Evolutionary conservation across 2,797 vertebrate genomes (phyloP), one percentile per base, ranked within the genome.

Genomic region (Eutrigla gurnardus): DNA sequence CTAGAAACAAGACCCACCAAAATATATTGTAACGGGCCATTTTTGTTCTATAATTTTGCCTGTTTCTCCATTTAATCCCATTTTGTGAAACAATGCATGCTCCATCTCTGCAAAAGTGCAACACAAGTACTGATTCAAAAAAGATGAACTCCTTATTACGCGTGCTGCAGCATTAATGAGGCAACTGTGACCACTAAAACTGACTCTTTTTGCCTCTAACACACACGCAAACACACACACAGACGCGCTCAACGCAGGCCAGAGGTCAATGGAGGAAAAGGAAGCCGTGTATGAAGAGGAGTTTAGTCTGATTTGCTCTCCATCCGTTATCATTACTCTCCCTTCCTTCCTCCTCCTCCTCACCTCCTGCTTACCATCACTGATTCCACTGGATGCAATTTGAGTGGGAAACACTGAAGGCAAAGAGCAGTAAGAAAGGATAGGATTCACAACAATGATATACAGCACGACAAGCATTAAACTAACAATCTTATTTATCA

Each of bases 241-340:
- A 66, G 6, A 58, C 49, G 53, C 60, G 45, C 52, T 32, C 6
- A 42, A 11, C 53, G 36, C 17, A 67, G 62, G 61, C 61, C 59
- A 7, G 73, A 74, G 85, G 72, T 89, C 86, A 87, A 66, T 45
- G 83, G 63, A 90, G 88, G 87, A 91, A 90, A 90, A 67, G 90
- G 89, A 93, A 93, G 84, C 80, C 74, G 64, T 77, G 90, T 84
- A 81, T 80, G 90, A 73, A 60, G 80, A 61, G 58, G 47, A 11
- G 73, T 83, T 87, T 70, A 75, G 52, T 92, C 87, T 67, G 82
- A 90, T 88, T 66, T 83, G 89, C 80, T 80, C 76, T 78, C 70
- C 85, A 67, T 82, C 54, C 45, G 77, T 87, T 88, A 90, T 81
- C 88, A 70, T 90, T 46, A 77, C 83, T 91, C 64, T 75, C 80